Conservation (phyloP, 1,140 invertebrate species). For the Ceratina calcarata region DNA sequence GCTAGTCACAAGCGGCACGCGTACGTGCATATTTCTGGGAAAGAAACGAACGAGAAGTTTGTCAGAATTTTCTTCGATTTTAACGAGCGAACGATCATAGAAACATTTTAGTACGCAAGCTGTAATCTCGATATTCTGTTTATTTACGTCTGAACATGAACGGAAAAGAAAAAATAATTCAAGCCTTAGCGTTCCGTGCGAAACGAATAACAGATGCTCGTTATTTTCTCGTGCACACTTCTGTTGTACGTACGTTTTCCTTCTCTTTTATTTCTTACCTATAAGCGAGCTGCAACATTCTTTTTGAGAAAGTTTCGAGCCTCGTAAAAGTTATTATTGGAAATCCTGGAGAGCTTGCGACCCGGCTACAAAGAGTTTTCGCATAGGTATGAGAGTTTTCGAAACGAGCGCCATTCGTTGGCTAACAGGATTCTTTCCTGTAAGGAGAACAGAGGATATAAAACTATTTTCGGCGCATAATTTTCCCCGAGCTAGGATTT, state of each 20-base stretch:
- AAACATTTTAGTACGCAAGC: no score
- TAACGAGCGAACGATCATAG: no score
- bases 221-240: slow-evolving; percentile 7
- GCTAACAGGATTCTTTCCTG: slow-evolving; percentile 24
- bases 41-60: no score
- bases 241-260: neutral
- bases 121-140: no score
- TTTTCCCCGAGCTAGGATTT: neutral
- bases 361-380: slow-evolving; percentile 27
- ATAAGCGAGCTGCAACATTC: slow-evolving; percentile 17
- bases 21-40: no score
- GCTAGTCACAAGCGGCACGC: neutral
- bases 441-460: neutral
- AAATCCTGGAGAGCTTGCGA: slow-evolving; percentile 7
- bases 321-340: slow-evolving; percentile 36
- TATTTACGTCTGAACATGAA: no score
- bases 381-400: neutral
- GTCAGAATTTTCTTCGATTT: no score
- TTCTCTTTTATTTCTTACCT: neutral
- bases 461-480: slow-evolving; percentile 21
- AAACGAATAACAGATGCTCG: slow-evolving; percentile 7
- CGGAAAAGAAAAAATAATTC: neutral
- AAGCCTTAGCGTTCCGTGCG: neutral
- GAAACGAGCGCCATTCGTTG: slow-evolving; percentile 12
- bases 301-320: slow-evolving; percentile 17